A percentile compares a stretch with the other conserved stretches of the same genome.
phyloP scores from a whole-genome alignment of 2,888 invertebrate genomes.

The Catocala fraxini region DNA sequence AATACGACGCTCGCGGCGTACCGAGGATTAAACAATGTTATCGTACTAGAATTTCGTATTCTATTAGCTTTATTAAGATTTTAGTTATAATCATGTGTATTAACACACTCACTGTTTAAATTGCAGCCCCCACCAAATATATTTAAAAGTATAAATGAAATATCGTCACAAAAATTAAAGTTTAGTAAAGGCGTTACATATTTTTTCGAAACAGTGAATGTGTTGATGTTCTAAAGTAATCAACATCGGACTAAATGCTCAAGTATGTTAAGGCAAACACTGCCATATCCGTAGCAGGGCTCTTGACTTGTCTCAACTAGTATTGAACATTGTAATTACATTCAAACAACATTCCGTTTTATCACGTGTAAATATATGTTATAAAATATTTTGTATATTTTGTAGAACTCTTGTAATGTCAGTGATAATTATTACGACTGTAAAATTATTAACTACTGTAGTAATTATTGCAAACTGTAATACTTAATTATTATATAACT shows the following conservation, averaged over 20 bases:
- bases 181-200: constrained; percentile 45
- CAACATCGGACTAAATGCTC: constrained; percentile 82
- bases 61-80: constrained; percentile 79
- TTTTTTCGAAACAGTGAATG: constrained; percentile 80
- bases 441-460: too few relatives aligned
- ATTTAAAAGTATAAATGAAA: constrained; percentile 44
- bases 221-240: constrained; percentile 82
- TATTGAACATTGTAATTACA: constrained; percentile 52
- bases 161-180: constrained; percentile 61
- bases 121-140: constrained; percentile 80
- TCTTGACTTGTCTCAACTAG: constrained; percentile 51
- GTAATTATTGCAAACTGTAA: too few relatives aligned
- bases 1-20: constrained; percentile 23
- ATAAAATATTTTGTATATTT: constrained; percentile 74
- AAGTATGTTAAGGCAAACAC: constrained; percentile 82
- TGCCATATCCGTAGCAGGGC: constrained; percentile 77
- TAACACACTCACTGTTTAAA: constrained; percentile 87
- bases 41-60: constrained; percentile 72
- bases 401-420: constrained; percentile 62
- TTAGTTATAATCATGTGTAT: constrained; percentile 73
- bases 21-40: constrained; percentile 52
- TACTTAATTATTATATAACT: too few relatives aligned
- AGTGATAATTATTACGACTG: constrained; percentile 53
- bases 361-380: constrained; percentile 72
- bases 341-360: constrained; percentile 68